Conservation (phyloP, 2,113 vertebrate species). For the Desmodus rotundus region DNA sequence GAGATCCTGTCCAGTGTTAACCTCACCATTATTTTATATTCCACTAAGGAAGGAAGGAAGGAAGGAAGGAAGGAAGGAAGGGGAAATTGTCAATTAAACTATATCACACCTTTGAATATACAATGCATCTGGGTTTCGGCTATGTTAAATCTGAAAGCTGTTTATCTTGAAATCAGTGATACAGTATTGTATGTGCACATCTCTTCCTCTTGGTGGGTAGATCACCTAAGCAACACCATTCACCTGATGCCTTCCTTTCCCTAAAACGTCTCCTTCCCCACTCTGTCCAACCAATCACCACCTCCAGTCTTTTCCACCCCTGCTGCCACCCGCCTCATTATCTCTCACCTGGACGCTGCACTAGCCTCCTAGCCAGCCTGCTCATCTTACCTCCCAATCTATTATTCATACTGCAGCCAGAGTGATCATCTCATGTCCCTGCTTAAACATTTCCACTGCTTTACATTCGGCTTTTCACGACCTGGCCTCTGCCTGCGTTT, state of each 20-base stretch:
- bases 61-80: neutral
- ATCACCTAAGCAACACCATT: neutral
- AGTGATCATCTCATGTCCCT: neutral
- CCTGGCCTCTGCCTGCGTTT: slow-evolving; percentile 23
- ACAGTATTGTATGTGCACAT: neutral
- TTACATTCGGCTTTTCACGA: neutral
- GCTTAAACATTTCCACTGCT: slow-evolving; percentile 5
- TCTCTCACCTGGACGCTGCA: neutral
- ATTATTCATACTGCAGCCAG: slow-evolving; percentile 42
- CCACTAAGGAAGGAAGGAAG: neutral
- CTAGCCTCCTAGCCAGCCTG: neutral
- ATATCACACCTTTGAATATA: neutral
- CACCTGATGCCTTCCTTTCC: neutral
- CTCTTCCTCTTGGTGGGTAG: neutral
- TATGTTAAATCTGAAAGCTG: neutral
- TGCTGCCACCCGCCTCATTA: neutral
- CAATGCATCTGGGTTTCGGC: neutral
- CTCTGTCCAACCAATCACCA: neutral
- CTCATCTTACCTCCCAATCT: slow-evolving; percentile 23
- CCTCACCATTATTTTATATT: neutral
- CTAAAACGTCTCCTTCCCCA: neutral
- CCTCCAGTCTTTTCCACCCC: neutral
- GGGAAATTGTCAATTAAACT: neutral
- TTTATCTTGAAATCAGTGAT: neutral
- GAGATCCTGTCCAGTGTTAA: neutral